phyloP scores from a whole-genome alignment of 1,140 invertebrate species.

The Panulirus ornatus region DNA sequence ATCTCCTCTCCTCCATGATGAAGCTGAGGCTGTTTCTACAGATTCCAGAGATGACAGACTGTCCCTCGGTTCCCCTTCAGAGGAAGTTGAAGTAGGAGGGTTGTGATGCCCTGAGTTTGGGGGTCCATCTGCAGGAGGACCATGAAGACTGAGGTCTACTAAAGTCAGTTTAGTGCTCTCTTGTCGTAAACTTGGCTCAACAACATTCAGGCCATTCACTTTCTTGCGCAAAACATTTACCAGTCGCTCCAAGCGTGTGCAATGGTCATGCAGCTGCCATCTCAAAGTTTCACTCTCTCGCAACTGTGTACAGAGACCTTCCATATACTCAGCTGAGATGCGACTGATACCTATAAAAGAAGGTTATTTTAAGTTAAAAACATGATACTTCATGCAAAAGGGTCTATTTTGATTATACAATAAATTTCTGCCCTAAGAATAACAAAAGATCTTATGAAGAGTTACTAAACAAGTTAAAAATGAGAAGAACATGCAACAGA shows the following conservation, averaged over 20 bases:
- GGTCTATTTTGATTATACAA: no score
- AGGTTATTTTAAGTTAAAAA: no score
- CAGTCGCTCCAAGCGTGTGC: conserved; percentile 41
- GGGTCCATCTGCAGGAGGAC: conserved; percentile 15
- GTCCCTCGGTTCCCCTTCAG: conserved; percentile 59
- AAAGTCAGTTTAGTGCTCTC: conserved; percentile 56
- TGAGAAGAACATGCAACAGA: no score
- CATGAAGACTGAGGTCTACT: conserved; percentile 51
- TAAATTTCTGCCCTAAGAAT: no score
- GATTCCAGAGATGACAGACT: conserved; percentile 59
- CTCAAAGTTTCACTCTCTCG: conserved; percentile 48
- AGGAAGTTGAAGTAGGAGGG: conserved; percentile 43
- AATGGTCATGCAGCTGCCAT: conserved; percentile 63
- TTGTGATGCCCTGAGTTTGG: conserved; percentile 20
- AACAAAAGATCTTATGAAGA: no score
- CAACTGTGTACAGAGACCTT: conserved; percentile 39
- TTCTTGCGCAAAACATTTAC: conserved; percentile 59
- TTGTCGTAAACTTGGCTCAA: conserved; percentile 24
- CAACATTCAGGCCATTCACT: conserved; percentile 41
- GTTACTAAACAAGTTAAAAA: no score
- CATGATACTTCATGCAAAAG: no score
- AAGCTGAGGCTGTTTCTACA: conserved; percentile 64
- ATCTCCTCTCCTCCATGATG: conserved; percentile 60
- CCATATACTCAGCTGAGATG: conserved; percentile 52
- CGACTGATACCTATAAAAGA: conserved; percentile 46